These are phyloP conservation scores for Furcula furcula DNA, from an alignment of 2,888 invertebrate species.

Conservation along the genomic window DNA sequence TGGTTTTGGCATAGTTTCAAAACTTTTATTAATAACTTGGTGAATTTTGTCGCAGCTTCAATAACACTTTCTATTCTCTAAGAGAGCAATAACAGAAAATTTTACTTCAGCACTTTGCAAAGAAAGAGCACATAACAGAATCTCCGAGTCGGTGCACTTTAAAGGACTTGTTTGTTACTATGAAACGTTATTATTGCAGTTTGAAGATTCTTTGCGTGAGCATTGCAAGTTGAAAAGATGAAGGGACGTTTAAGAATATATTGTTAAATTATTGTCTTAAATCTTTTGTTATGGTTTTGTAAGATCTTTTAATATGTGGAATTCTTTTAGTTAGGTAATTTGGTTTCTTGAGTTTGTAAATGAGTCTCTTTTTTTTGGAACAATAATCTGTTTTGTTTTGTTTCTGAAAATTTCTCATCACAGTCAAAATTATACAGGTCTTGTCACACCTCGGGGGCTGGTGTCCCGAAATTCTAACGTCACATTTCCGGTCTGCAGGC, in stretches of 20 bases:
- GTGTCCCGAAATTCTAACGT: slow-evolving; percentile 39
- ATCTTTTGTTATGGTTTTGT: too few species aligned
- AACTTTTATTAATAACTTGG: background rate
- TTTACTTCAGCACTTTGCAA: slow-evolving; percentile 17
- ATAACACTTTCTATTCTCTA: background rate
- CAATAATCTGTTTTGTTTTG: too few species aligned
- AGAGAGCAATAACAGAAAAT: slow-evolving; percentile 6
- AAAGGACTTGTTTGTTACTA: slow-evolving; percentile 19
- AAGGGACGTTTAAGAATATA: too few species aligned
- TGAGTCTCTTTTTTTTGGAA: too few species aligned
- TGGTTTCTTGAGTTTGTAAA: too few species aligned
- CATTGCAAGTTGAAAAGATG: slow-evolving; percentile 8
- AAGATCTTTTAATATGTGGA: too few species aligned
- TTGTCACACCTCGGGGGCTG: slow-evolving; percentile 19
- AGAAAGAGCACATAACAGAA: slow-evolving; percentile 18
- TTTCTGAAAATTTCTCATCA: slow-evolving; percentile 22
- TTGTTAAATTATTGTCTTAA: too few species aligned
- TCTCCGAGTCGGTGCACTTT: slow-evolving; percentile 12
- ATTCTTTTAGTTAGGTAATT: too few species aligned
- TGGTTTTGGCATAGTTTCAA: slow-evolving; percentile 1
- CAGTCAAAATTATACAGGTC: slow-evolving; percentile 12
- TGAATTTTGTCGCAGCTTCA: background rate
- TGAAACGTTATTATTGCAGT: slow-evolving; percentile 23
- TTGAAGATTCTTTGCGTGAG: slow-evolving; percentile 13
- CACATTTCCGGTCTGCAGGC: slow-evolving; percentile 38